phyloP scores from a whole-genome alignment of 1,140 invertebrate species.

The Pogonomyrmex barbatus region DNA sequence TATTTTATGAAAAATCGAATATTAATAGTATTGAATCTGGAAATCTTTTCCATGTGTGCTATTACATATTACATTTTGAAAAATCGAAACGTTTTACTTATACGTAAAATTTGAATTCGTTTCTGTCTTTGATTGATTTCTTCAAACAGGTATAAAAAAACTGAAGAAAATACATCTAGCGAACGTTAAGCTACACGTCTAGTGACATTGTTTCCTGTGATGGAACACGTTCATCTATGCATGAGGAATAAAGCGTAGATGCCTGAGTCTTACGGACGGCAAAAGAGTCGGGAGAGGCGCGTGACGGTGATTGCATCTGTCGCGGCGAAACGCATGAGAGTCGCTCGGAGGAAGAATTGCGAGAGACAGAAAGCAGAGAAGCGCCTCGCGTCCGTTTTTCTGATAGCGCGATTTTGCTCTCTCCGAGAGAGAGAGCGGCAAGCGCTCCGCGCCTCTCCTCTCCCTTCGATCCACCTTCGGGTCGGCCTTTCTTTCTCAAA shows the following conservation, averaged over 20 bases:
- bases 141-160: neutral
- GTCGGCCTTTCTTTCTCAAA: slow-evolving; percentile 9
- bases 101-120: neutral
- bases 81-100: neutral
- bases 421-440: neutral
- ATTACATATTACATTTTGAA: neutral
- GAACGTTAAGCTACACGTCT: neutral
- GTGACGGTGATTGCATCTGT: neutral
- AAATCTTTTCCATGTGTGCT: too few relatives aligned
- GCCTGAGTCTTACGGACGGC: neutral
- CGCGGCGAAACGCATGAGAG: neutral
- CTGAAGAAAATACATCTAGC: neutral
- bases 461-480: neutral
- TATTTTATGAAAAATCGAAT: too few relatives aligned
- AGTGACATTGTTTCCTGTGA: neutral
- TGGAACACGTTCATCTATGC: neutral
- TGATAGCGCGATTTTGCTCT: neutral
- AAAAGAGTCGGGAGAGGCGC: neutral
- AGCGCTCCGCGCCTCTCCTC: neutral
- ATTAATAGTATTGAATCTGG: too few relatives aligned
- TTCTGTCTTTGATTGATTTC: neutral
- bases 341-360: slow-evolving; percentile 17
- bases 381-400: neutral
- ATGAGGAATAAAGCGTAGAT: neutral
- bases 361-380: neutral